A percentile compares a stretch with the other conserved stretches of the same genome.
These are phyloP conservation scores for Scaptodrosophila lebanonensis DNA, from an alignment of 1,140 invertebrate species.

Conservation along the genomic window DNA sequence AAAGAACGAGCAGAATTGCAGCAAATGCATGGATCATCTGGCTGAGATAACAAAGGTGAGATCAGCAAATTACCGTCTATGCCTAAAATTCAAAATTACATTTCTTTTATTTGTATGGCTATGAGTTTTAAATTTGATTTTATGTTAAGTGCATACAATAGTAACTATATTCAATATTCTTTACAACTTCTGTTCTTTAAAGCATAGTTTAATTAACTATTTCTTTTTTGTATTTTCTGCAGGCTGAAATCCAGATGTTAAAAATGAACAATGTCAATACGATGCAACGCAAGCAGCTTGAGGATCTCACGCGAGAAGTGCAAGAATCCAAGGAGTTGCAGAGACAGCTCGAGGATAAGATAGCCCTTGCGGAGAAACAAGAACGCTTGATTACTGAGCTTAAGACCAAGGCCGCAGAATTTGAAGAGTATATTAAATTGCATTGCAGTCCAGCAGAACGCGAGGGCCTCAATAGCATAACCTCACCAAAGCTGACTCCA, in stretches of 20 bases:
- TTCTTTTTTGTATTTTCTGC: conserved; percentile 3
- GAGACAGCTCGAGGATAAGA: conserved; percentile 37
- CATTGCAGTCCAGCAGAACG: conserved; percentile 21
- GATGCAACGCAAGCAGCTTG: conserved; percentile 48
- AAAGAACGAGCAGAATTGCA: conserved; percentile 57
- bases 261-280: conserved; percentile 58
- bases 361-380: conserved; percentile 74
- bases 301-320: conserved; percentile 37
- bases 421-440: conserved; percentile 78
- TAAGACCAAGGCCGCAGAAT: conserved; percentile 79
- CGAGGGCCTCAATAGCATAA: too few species aligned
- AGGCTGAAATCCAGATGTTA: conserved; percentile 67
- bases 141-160: too few species aligned
- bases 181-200: too few species aligned
- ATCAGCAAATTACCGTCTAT: too few species aligned
- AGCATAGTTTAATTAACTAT: background rate
- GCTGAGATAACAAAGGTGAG: conserved; percentile 65
- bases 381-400: conserved; percentile 78
- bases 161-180: too few species aligned
- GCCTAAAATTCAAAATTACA: too few species aligned
- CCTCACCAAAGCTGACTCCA: too few species aligned
- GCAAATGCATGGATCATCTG: conserved; percentile 57
- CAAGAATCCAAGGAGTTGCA: conserved; percentile 39
- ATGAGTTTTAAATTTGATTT: too few species aligned
- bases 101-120: too few species aligned